Base-by-base conservation (phyloP, 1,140 invertebrate genomes). In the Lasaia peninsularis region DNA sequence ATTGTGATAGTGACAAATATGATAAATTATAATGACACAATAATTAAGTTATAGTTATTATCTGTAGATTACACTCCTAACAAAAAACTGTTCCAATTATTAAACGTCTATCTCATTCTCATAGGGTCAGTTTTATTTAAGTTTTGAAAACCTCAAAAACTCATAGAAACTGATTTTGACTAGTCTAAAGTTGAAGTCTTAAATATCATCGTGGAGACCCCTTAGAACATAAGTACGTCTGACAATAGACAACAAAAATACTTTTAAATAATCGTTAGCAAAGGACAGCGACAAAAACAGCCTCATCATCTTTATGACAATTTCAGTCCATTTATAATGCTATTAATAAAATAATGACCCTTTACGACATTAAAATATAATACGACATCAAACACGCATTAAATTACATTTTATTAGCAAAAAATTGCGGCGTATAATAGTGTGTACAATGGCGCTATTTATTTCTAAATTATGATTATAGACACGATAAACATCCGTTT, bases 271-370 rank as follows among this genome's bases (percentile, higher is more conserved):
- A 61, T 60, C 48, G 50, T 32, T 51, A 52, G 63, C 55, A 55
- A 54, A 71, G 71, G 75, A 73, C 73, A 70, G 50, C 69, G 69
- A 73, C 73, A 76, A 80, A 80, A 78, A 78, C 67, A 50, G 55
- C 34, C 69, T 71, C 69, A 80, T 78, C 78, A 78, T 71, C 64
- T 44, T 69, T 74, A 76, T 67, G 67, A 73, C 73, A 78, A 72
- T 78, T 61, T 60, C 55, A 33, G 60, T 71, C 65, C 79, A 80
- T 80, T 82, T 80, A 82, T 82, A 78, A 82, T 78, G 75, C 78
- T 81, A 81, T 81, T 81, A 79, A 81, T 81, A 79, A 71, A 69
- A 78, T 81, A 79, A 81, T 79, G 58, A 51, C 49, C 51, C 14
- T 49, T 58, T 61, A 69, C 65, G 62, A 74, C 71, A 75, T 72